A percentile compares a stretch with the other conserved stretches of the same genome.
phyloP scores from a whole-genome alignment of 2,113 vertebrate genomes.

The Myotis yumanensis region DNA sequence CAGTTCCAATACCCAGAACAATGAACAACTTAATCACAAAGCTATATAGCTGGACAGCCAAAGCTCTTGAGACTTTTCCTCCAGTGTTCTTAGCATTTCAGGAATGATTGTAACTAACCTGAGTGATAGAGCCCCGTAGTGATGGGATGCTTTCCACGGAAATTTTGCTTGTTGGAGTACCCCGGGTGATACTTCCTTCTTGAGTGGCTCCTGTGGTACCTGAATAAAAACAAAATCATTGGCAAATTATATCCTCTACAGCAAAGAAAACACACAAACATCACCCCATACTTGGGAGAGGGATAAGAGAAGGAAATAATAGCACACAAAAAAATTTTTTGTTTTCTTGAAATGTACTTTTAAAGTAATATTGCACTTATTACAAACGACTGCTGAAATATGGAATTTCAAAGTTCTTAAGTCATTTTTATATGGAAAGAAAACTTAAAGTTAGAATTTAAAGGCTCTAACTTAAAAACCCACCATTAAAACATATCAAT shows the following conservation, averaged over 20 bases:
- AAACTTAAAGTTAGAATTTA: slow-evolving; percentile 36
- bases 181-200: slow-evolving; percentile 91
- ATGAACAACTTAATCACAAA: background rate
- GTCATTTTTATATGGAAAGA: background rate
- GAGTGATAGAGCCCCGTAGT: slow-evolving; percentile 94
- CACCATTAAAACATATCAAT: background rate
- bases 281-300: background rate
- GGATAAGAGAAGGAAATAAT: background rate
- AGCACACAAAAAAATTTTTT: background rate
- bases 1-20: background rate
- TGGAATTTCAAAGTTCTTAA: background rate
- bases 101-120: slow-evolving; percentile 83
- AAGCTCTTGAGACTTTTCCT: background rate
- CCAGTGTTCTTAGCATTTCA: too few relatives aligned
- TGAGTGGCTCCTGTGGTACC: slow-evolving; percentile 89
- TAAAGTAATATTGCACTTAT: slow-evolving; percentile 1
- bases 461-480: background rate
- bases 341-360: background rate
- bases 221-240: slow-evolving; percentile 71
- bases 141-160: slow-evolving; percentile 88
- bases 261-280: background rate
- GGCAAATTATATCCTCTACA: background rate
- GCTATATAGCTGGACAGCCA: background rate
- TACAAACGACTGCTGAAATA: background rate
- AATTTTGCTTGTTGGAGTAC: slow-evolving; percentile 89